Base-by-base conservation (phyloP, 2,113 vertebrate species). In the Strigops habroptila region DNA sequence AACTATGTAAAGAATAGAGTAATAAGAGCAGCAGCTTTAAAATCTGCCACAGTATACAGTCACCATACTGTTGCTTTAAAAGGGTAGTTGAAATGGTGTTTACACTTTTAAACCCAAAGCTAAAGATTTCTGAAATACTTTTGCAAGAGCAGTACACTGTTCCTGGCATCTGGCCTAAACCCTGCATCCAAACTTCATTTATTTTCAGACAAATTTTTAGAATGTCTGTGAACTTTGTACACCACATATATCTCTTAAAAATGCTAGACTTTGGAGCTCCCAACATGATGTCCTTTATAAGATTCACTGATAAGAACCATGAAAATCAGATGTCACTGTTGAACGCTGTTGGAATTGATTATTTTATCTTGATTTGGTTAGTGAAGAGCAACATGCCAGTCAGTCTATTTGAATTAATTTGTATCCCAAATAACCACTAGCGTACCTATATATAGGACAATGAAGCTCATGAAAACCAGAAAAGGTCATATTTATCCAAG, bases 291-390 rank as follows among this genome's bases (percentile, higher is more conserved):
- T 23, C 37, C 51, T 91, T 52, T 82, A 86, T 10, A 51, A 84
- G 60, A 74, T 52, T 80, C 27, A 53, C 24, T 81, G 51, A 87
- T 69, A 60, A 92, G 35, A 89, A 84, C 60, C 75, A 89, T n/a
- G 53, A 83, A 95, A 91, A 94, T 93, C 82, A 87, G 86, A 89
- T 67, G 51, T 55, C 49, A 77, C 37, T 79, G 59, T 12, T 82
- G 74, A 95, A 90, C 14, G 7, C 46, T 82, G 48, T 49, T 79
- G 51, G 82, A 83, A 80, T 62, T 67, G 62, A 87, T 90, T 87
- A 82, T 86, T 75, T 96, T 87, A 90, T 88, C 82, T 59, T 76
- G 65, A 82, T 93, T 77, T 84, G 53, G 30, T 94, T 79, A 96
- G 62, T 30, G 62, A 94, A 49, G 51, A 83, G 39, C n/a, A 70